A percentile compares a stretch with the other conserved stretches of the same genome.
Conservation (phyloP, 2,888 invertebrate species). For the Bugula neritina region DNA sequence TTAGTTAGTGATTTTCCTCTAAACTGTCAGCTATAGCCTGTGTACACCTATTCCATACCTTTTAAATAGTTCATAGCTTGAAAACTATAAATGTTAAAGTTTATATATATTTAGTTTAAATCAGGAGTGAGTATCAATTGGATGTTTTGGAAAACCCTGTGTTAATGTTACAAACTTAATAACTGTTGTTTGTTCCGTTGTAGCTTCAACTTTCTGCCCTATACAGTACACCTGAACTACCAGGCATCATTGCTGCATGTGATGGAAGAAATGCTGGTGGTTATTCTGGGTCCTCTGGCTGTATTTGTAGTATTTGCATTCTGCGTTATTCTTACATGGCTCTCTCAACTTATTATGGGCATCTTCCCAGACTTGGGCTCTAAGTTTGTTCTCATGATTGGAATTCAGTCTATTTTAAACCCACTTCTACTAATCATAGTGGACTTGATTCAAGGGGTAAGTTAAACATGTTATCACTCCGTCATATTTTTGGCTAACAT, state of each 20-base stretch:
- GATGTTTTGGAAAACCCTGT: too few relatives aligned
- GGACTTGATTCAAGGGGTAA: constrained; percentile 42
- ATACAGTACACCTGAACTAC: constrained; percentile 51
- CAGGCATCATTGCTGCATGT: constrained; percentile 43
- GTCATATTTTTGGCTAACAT: too few relatives aligned
- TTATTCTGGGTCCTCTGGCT: constrained; percentile 42
- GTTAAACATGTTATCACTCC: too few relatives aligned
- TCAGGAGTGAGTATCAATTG: too few relatives aligned
- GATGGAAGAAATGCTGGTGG: constrained; percentile 44
- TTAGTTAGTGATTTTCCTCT: too few relatives aligned
- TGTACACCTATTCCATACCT: too few relatives aligned
- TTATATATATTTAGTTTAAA: too few relatives aligned
- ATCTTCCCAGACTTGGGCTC: constrained; percentile 45
- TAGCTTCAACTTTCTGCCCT: constrained; percentile 48
- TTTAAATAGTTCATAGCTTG: too few relatives aligned
- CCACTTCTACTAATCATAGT: constrained; percentile 42
- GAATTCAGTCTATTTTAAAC: constrained; percentile 46
- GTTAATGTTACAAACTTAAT: too few relatives aligned
- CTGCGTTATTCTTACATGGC: constrained; percentile 38
- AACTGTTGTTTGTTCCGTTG: too few relatives aligned
- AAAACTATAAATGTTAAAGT: too few relatives aligned
- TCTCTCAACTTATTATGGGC: constrained; percentile 39
- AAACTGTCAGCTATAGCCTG: too few relatives aligned
- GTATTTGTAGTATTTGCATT: constrained; percentile 38
- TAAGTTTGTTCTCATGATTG: constrained; percentile 44